Evolutionary conservation across 2,888 invertebrate species (phyloP), one percentile per base, ranked within the genome.

Genomic region (Nomada hirtipes): DNA sequence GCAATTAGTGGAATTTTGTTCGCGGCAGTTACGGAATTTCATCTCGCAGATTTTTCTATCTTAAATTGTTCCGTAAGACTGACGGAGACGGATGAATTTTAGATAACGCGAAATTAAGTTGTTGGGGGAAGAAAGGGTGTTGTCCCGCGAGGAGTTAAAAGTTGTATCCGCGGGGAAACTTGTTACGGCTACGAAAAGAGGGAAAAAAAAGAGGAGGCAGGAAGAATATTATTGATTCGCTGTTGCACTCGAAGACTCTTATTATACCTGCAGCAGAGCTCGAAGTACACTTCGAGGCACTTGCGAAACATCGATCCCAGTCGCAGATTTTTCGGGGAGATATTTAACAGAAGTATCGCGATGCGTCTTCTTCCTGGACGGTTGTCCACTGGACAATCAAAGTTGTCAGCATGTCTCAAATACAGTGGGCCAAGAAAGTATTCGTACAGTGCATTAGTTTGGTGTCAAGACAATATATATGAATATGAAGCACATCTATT

Each of bases 211-310:
- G 29, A 47, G 20, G 36, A 65, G 57, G 7, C 15, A 18, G 7
- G 36, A n/a, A 44, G 53, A 65, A 65, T 59, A 65, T 73, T 59
- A 59, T 73, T 47, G 73, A 73, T 65, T 73, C 47, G 47, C 57
- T 11, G 36, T 2, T 10, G 47, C 47, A 47, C 57, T 73, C 65
- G 47, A 50, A 65, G 50, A 50, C 18, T 65, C 36, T 52, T 42
- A 57, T 36, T 73, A 36, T 59, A 57, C 36, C 36, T 18, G 47
- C 13, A 29, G 47, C 15, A 65, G 10, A 13, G 20, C 23, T 47
- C 23, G 53, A 47, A 3, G 47, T 57, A 47, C 20, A 18, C 47
- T 65, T 36, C 1, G 11, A 47, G 11, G 57, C 65, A 57, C 73
- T 59, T n/a, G 47, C 36, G 18, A 44, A 13, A 15, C 73, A 36